Base-by-base conservation (phyloP, 2,797 vertebrate species). In the Liparis tanakae region DNA sequence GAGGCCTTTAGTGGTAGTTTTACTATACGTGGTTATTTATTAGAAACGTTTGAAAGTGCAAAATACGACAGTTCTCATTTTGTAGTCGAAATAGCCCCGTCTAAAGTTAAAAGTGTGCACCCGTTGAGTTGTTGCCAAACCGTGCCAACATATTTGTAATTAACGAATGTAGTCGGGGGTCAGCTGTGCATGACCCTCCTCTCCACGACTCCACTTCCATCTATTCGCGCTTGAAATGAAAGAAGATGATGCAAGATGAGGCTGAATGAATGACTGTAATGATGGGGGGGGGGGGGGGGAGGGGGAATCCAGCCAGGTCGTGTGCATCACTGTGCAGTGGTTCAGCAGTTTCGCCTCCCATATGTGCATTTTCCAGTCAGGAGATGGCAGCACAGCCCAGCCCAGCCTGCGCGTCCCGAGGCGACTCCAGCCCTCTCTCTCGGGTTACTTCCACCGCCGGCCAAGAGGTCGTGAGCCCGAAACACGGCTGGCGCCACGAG, bases 401-500 rank as follows among this genome's bases (percentile, higher is more conserved):
- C 64, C 51, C 55, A 68, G 46, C 2, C 18, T 54, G 70, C 9
- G 7, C 10, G 4, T 18, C 17, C 2, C 39, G 36, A 22, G 30
- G 13, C 15, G n/a, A 6, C 57, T 57, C 55, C 10, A 39, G 44
- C 76, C n/a, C 37, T 37, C 51, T 37, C 51, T 2, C 54, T 83
- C 72, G 20, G 70, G 63, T 87, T 79, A 87, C 76, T 72, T 76
- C 78, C 73, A 85, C 39, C 39, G 4, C 53, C 77, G 69, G 72
- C 61, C 66, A 61, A 60, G 66, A 70, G 85, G 82, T 84, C 77
- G 79, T 68, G 80, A 87, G 73, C 65, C 60, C 74, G 78, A 85
- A 82, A 81, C 66, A 85, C 90, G 89, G 87, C 72, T 90, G 89
- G 87, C 72, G 69, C 76, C 70, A 66, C 7, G 60, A 64, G 8